These are phyloP conservation scores for Cheumatopsyche charites DNA, from an alignment of 1,140 invertebrate species.

Conservation along the genomic window DNA sequence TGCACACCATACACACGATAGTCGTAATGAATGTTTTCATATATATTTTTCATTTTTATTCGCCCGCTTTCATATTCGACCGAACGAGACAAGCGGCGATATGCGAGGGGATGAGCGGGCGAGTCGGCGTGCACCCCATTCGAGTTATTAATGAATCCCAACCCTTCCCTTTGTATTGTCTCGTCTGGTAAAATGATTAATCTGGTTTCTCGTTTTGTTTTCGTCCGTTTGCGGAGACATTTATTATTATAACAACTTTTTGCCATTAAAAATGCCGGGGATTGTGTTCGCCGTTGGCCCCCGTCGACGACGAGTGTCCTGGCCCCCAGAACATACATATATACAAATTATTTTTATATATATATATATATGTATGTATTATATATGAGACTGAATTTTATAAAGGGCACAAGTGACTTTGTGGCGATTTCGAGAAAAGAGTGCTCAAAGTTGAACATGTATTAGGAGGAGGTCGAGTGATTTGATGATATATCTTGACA, in stretches of 20 bases:
- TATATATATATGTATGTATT: background rate
- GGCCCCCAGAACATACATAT: too few relatives aligned
- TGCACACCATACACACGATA: too few relatives aligned
- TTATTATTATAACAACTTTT: slow-evolving; percentile 47
- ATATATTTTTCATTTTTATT: slow-evolving; percentile 15
- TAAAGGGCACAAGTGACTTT: too few relatives aligned
- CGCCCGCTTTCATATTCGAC: slow-evolving; percentile 44
- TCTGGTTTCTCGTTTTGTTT: slow-evolving; percentile 49
- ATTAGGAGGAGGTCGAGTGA: too few relatives aligned
- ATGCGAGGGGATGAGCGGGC: background rate
- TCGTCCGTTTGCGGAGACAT: slow-evolving; percentile 46
- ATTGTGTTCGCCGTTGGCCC: background rate
- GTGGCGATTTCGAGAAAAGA: too few relatives aligned
- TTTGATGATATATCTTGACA: too few relatives aligned
- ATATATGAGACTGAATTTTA: too few relatives aligned
- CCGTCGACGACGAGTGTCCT: too few relatives aligned
- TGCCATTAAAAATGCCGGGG: slow-evolving; percentile 30
- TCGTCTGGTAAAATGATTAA: slow-evolving; percentile 48
- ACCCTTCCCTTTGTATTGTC: slow-evolving; percentile 46
- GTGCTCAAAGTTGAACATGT: too few relatives aligned
- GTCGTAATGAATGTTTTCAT: background rate
- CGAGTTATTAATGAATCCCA: slow-evolving; percentile 47
- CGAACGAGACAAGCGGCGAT: slow-evolving; percentile 39
- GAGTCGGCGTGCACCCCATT: background rate
- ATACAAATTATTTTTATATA: too few relatives aligned